Base-by-base conservation (phyloP, 2,797 vertebrate genomes). In the Protosalanx chinensis region DNA sequence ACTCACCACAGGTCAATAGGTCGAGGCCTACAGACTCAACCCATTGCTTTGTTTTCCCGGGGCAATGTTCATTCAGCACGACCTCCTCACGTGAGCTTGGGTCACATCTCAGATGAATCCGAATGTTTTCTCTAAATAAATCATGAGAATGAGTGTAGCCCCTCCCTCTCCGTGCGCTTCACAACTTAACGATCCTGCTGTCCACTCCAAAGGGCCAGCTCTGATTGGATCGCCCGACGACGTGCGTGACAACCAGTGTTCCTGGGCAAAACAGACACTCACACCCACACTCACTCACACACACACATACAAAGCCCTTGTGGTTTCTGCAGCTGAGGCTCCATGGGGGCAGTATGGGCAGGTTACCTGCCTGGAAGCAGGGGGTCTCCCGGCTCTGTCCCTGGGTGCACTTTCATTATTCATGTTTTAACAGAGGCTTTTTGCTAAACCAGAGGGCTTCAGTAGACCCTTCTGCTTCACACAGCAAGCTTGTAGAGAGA, bases 161-260 rank as follows among this genome's bases (percentile, higher is more conserved):
- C 1, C 74, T 72, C 33, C 41, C 41, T 46, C 41, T 1, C 15
- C 29, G 70, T 71, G 76, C 86, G 83, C 83, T 87, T 88, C 84
- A 84, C 75, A 85, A 78, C 71, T 68, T 76, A 79, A 76, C 46
- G 77, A 76, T 75, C 78, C 79, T 64, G 75, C 68, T 57, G 61
- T 79, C 77, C 58, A 64, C 27, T 68, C 72, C 30, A 67, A 72
- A 60, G 49, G 49, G 60, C 65, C 66, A 20, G 71, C 64, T 70
- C 73, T 78, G 67, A 80, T 80, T 84, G 70, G 72, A 87, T 73
- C 79, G 67, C 66, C 13, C 41, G 10, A 46, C 41, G 10, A 46
- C 41, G 10, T 46, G 41, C 41, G 8, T 46, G 41, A 46, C 41
- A 46, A 12, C 41, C 10, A 46, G 41, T 46, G 41, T 46, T 20